Evolutionary conservation across 2,888 invertebrate genomes (phyloP).

Genomic region (Drosophila borborema): DNA sequence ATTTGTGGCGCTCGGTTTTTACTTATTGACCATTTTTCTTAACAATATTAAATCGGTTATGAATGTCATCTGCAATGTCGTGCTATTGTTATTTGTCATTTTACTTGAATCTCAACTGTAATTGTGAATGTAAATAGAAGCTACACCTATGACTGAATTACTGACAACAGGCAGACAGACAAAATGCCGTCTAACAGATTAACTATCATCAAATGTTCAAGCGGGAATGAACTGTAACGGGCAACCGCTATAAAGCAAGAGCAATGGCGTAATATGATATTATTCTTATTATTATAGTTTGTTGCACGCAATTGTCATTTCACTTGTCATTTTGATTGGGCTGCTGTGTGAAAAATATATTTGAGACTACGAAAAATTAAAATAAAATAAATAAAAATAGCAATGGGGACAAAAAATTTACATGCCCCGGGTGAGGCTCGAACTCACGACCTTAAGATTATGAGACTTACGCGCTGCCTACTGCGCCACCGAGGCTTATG

Average conservation of each 20-base stretch:
- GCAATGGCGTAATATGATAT: conserved; percentile 28
- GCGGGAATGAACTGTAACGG: conserved; percentile 3
- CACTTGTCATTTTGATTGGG: conserved; percentile 39
- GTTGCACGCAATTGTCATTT: conserved; percentile 58
- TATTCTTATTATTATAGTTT: conserved; percentile 18
- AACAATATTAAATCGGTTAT: conserved; percentile 11
- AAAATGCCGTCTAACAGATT: conserved; percentile 16
- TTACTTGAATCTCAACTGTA: conserved; percentile 20
- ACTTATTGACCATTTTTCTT: not conserved
- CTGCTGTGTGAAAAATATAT: conserved; percentile 6
- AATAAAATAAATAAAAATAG: conserved; percentile 4
- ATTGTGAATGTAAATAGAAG: conserved; percentile 38
- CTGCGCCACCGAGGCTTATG: conserved; percentile 85
- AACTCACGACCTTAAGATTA: conserved; percentile 85
- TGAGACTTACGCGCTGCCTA: conserved; percentile 85
- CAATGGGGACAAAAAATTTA: conserved; percentile 43
- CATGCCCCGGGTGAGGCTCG: conserved; percentile 84
- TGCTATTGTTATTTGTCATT: conserved; percentile 31
- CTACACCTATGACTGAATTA: conserved; percentile 33
- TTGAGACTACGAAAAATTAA: not conserved
- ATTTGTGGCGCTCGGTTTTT: not conserved
- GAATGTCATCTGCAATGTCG: conserved; percentile 62
- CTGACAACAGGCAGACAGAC: conserved; percentile 7
- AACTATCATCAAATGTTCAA: conserved; percentile 35
- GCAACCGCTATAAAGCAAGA: conserved; percentile 9